A percentile compares a stretch with the other conserved stretches of the same genome.
phyloP scores from a whole-genome alignment of 2,797 vertebrate species.

The Ctenopoma kingsleyae region DNA sequence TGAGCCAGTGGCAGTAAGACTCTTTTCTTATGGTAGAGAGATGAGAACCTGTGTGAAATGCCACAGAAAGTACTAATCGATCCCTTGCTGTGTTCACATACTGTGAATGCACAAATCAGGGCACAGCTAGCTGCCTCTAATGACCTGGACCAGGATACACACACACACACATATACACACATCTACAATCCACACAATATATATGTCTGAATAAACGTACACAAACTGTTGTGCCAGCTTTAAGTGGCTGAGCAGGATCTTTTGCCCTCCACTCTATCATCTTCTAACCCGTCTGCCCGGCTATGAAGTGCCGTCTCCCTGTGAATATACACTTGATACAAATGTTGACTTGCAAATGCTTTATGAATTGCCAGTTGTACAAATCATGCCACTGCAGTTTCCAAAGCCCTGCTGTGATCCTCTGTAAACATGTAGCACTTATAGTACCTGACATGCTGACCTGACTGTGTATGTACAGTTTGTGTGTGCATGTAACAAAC shows the following conservation, averaged over 20 bases:
- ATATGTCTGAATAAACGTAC: constrained; percentile 30
- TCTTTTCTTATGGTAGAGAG: constrained; percentile 60
- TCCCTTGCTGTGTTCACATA: constrained; percentile 80
- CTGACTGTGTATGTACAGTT: constrained; percentile 20
- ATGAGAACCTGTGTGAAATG: constrained; percentile 76
- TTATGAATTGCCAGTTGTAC: constrained; percentile 72
- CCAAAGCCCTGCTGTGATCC: constrained; percentile 73
- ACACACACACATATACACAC: constrained; percentile 30
- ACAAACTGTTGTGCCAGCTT: constrained; percentile 28
- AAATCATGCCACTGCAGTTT: constrained; percentile 62
- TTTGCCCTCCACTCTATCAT: constrained; percentile 58
- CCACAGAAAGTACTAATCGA: constrained; percentile 81
- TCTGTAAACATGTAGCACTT: constrained; percentile 53
- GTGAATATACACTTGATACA: constrained; percentile 57
- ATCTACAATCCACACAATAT: constrained; percentile 32
- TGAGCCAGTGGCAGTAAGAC: constrained; percentile 62
- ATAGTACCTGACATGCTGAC: constrained; percentile 55
- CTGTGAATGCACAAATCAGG: constrained; percentile 83
- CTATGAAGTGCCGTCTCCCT: constrained; percentile 39
- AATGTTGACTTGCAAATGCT: constrained; percentile 72
- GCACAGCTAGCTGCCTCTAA: constrained; percentile 81
- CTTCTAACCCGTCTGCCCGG: constrained; percentile 28
- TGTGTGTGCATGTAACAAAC: constrained; percentile 7
- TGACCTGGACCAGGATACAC: constrained; percentile 68
- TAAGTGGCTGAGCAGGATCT: constrained; percentile 22